Conservation (phyloP, 2,888 invertebrate species). For the Bombyx huttoni region DNA sequence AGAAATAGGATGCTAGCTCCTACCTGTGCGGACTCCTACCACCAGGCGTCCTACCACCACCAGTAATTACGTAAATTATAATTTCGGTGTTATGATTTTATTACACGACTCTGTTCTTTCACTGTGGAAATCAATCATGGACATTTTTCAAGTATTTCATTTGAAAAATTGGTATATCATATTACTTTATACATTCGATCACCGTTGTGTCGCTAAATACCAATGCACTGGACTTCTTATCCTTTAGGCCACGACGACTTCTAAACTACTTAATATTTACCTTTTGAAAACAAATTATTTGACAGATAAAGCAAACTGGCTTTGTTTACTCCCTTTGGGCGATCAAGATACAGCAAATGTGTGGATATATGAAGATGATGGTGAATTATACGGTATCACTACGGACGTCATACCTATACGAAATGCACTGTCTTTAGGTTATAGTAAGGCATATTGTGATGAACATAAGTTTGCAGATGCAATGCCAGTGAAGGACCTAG, state of each 20-base stretch:
- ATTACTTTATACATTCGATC: too few species aligned
- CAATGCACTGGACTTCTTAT: not conserved
- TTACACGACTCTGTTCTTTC: too few species aligned
- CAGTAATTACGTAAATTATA: too few species aligned
- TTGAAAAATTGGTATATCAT: too few species aligned
- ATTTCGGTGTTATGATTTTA: too few species aligned
- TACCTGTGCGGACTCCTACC: too few species aligned
- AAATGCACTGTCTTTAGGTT: slow-evolving; percentile 32
- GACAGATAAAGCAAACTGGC: slow-evolving; percentile 49
- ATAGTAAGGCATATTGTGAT: slow-evolving; percentile 32
- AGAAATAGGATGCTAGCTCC: too few species aligned
- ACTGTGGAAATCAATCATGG: too few species aligned
- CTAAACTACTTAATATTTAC: too few species aligned
- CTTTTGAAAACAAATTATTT: not conserved
- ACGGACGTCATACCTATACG: slow-evolving; percentile 22
- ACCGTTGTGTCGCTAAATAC: not conserved
- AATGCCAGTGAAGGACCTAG: slow-evolving; percentile 26
- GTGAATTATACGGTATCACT: slow-evolving; percentile 32
- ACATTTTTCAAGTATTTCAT: too few species aligned
- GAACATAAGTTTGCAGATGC: slow-evolving; percentile 20
- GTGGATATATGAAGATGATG: slow-evolving; percentile 39
- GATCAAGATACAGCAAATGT: slow-evolving; percentile 31
- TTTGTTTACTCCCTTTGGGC: slow-evolving; percentile 35
- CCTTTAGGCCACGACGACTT: too few species aligned
- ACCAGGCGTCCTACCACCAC: too few species aligned